Base-by-base conservation (phyloP, 1,140 invertebrate species). In the Tetranychus cinnabarinus region DNA sequence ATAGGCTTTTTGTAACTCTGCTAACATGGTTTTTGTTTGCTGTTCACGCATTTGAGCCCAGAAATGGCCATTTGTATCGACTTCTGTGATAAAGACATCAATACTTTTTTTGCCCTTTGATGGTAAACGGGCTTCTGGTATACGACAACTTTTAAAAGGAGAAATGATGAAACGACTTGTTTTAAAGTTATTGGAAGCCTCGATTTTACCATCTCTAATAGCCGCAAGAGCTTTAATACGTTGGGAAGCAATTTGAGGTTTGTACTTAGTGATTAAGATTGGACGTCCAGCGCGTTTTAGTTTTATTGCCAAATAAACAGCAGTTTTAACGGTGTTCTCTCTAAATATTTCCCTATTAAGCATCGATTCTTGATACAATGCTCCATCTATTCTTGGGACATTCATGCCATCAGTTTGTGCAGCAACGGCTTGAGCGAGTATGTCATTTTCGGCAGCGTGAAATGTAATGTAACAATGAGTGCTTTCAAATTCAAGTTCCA, bases 401-500 rank as follows among this genome's bases (percentile, higher is more conserved):
- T 34, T 31, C 10, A 23, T 34, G 12, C 33, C 55, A n/a, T 33
- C 7, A 46, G 46, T 62, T 10, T 57, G 52, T 15, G 34, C 10
- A 5, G 36, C 31, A 45, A 23, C 13, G 33, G 54, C 45, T 23
- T 10, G 12, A 35, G 35, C 31, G 4, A 64, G n/a, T n/a, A 48
- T 54, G 23, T 63, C 15, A 13, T 52, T 23, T 46, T 59, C 62
- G 8, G 23, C n/a, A 33, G 60, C 36, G 37, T 35, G 35, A 39
- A 64, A 61, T 60, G 35, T 61, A 59, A 46, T n/a, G 23, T 66
- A 67, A 64, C 64, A 75, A 72, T 66, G 72, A 31, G 69, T 68
- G 55, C 71, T 71, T 65, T 76, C 74, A 68, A 72, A 72, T 56
- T 65, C 66, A 48, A 72, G 70, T n/a, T 62, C 63, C 48, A 71